Evolutionary conservation across 2,797 vertebrate species (phyloP), one percentile per base, ranked within the genome.

Genomic region (Oophaga sylvatica): DNA sequence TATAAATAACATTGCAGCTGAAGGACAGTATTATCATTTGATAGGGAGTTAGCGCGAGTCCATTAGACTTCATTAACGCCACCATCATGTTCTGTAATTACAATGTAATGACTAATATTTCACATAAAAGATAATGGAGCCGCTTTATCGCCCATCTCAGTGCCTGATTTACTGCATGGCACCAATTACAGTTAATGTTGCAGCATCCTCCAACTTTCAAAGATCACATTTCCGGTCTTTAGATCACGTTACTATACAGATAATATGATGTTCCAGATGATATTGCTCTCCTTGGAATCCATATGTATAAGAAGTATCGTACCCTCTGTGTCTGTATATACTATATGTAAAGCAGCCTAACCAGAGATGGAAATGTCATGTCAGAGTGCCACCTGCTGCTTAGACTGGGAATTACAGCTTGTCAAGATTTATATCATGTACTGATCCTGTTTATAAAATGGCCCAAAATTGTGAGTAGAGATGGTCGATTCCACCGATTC

Each of bases 301-400:
- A 59, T 73, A 41, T 41, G 7, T 41, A 41, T 20, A 67, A 2
- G 3, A n/a, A 2, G 65, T 26, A 67, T 29, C 63, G 11, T 67
- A 3, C n/a, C n/a, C 65, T 15, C n/a, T 2, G 26, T 11, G 11
- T 1, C 12, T 67, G 26, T 29, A 67, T 29, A 29, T 67, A 67
- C 65, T 59, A 59, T 59, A 13, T 17, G 2, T 31, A 35, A 16
- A 70, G 13, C 16, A 70, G 29, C 16, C 17, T 45, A 45, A 0
- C 70, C 35, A 45, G 70, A 35, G 13, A 26, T 3, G 16, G 29
- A 16, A 76, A 87, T 81, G 31, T 63, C n/a, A 48, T 19, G 79
- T 26, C 26, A 65, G 20, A 82, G 79, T 9, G 35, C 35, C 80
- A 81, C 70, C 86, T 26, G 16, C 59, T 87, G 86, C 13, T 53